Conservation (phyloP, 2,113 vertebrate genomes). For the Trematomus loennbergii region DNA sequence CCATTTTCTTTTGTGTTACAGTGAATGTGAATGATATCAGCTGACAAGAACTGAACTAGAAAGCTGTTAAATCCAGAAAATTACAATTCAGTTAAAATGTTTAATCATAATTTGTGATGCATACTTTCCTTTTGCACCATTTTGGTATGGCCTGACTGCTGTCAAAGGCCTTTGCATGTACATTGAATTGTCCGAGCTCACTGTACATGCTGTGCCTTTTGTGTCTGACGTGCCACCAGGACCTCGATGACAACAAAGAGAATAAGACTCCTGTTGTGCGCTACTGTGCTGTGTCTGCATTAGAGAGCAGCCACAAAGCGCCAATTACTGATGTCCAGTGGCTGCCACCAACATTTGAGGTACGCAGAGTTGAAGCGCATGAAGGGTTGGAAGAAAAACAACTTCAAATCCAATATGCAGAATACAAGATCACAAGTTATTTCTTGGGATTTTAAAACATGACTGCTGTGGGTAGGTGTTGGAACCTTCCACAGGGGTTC, state of each 20-base stretch:
- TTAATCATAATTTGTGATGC: too few relatives aligned
- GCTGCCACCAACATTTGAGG: slow-evolving; percentile 88
- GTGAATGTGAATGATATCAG: too few relatives aligned
- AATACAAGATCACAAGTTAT: not conserved
- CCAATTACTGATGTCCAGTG: slow-evolving; percentile 90
- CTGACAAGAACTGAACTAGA: too few relatives aligned
- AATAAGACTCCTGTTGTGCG: slow-evolving; percentile 79
- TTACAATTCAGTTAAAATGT: too few relatives aligned
- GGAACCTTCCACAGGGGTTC: not conserved
- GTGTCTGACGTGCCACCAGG: slow-evolving; percentile 68
- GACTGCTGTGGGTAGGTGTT: not conserved
- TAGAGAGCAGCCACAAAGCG: slow-evolving; percentile 85
- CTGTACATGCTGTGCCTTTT: slow-evolving; percentile 43
- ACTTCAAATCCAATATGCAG: not conserved
- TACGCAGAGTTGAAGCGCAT: slow-evolving; percentile 63
- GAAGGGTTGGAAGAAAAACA: slow-evolving; percentile 19
- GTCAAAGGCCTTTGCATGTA: slow-evolving; percentile 4
- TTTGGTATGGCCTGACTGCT: not conserved
- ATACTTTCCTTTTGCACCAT: not conserved
- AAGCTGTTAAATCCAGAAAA: too few relatives aligned
- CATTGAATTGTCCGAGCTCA: slow-evolving; percentile 30
- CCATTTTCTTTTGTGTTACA: too few relatives aligned
- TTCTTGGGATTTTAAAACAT: not conserved
- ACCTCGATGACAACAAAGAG: slow-evolving; percentile 59
- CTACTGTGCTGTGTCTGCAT: slow-evolving; percentile 86